phyloP scores from a whole-genome alignment of 2,888 invertebrate species.

The Hirtodrosophila confusa region DNA sequence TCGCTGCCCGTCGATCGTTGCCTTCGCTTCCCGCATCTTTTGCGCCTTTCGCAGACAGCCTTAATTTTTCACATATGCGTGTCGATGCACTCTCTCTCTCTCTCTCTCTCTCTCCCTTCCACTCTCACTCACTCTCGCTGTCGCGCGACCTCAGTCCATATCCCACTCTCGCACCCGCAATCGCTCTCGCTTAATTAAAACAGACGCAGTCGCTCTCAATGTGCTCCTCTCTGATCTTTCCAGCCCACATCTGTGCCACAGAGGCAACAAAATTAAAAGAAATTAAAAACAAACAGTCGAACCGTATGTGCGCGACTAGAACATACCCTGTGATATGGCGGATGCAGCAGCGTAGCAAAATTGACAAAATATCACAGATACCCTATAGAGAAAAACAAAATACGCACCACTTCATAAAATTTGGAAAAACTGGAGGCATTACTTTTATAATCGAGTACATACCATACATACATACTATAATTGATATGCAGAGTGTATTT shows the following conservation, averaged over 20 bases:
- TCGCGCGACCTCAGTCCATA: constrained; percentile 3
- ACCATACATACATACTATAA: too few species aligned
- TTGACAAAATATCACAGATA: too few species aligned
- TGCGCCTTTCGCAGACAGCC: constrained; percentile 67
- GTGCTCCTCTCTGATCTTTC: constrained; percentile 55
- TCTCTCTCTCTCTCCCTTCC: constrained; percentile 4
- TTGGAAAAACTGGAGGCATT: too few species aligned
- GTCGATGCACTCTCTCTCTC: constrained; percentile 42
- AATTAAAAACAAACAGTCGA: constrained; percentile 63
- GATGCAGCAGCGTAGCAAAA: too few species aligned
- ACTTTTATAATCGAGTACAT: too few species aligned
- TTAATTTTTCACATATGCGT: constrained; percentile 78
- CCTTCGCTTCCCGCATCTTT: constrained; percentile 70
- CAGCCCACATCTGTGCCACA: constrained; percentile 69
- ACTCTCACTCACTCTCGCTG: constrained; percentile 3
- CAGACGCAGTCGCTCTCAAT: constrained; percentile 70
- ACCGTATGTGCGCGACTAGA: neutral
- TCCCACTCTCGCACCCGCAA: constrained; percentile 24
- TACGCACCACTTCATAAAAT: too few species aligned
- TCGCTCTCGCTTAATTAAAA: constrained; percentile 71
- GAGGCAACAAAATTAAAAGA: constrained; percentile 65
- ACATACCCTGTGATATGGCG: constrained; percentile 27
- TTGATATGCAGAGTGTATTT: too few species aligned
- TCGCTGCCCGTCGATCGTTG: constrained; percentile 51
- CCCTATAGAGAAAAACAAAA: too few species aligned